Base-by-base conservation (phyloP, 2,888 invertebrate species). In the Scelioninae gen. 1 region DNA sequence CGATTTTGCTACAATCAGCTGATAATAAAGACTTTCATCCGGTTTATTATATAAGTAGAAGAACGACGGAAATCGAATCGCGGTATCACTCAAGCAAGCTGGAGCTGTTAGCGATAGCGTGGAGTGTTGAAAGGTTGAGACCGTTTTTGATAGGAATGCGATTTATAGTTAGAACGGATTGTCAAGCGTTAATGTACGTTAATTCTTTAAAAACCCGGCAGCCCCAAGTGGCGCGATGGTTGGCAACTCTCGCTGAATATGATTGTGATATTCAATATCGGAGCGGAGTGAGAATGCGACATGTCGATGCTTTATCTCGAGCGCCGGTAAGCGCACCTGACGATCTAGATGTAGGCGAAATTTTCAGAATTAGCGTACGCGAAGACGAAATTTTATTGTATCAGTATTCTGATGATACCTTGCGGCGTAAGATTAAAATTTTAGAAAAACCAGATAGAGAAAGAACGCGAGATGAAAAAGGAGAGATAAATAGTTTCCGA, bases 241-340 rank as follows among this genome's bases (percentile, higher is more conserved):
- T 53, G 38, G 31, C 13, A 7, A 13, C 13, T 0, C 9, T 55
- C 1, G 34, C 38, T n/a, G 40, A 60, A 16, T 60, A 16, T 60
- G 23, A 60, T 11, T 40, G 16, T 23, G 40, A 23, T 16, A 16
- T 43, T 9, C 11, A 16, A 9, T 11, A 43, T 9, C 32, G 58
- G 1, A 9, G 11, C 5, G 58, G 43, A 1, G 16, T 11, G 2
- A 3, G 11, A 38, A 60, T 49, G 65, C 31, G 5, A 13, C 65
- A 65, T 34, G 49, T 65, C 3, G 49, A 51, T 45, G 51, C 49
- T 13, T 5, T 51, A 38, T 51, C 51, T 0, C 31, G 65, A 15
- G 16, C 51, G 3, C 65, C 34, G 4, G n/a, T 16, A 9, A 13
- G 13, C 3, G 55, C 32, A 13, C 34, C 34, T 5, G 45, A 45